Conservation (phyloP, 2,113 vertebrate species). For the Andinoacara biseriatus region DNA sequence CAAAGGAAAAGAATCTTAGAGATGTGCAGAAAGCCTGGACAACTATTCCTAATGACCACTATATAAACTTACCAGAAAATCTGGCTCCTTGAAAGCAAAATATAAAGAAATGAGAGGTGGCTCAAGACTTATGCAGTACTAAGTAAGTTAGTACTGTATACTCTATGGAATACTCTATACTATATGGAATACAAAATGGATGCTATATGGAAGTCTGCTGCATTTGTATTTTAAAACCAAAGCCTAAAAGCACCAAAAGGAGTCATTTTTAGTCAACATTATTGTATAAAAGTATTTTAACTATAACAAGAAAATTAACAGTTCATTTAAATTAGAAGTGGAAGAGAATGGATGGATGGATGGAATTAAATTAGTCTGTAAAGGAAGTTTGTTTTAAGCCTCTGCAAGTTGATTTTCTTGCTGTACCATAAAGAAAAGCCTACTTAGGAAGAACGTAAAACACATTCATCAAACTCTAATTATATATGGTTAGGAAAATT, state of each 20-base stretch:
- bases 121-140: neutral
- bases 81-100: constrained; percentile 5
- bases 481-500: constrained; percentile 6
- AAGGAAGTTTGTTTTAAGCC: constrained; percentile 2
- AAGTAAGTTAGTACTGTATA: neutral
- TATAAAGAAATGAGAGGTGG: constrained; percentile 2
- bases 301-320: neutral
- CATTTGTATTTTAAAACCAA: constrained; percentile 9
- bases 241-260: constrained; percentile 5
- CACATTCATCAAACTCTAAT: constrained; percentile 7
- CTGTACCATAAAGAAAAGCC: neutral
- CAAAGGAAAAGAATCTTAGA: neutral
- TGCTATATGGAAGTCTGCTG: neutral
- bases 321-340: neutral
- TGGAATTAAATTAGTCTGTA: neutral
- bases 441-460: constrained; percentile 8
- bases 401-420: constrained; percentile 18
- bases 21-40: neutral
- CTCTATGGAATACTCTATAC: neutral
- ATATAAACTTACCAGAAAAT: constrained; percentile 12
- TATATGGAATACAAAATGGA: too few relatives aligned
- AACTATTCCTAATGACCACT: constrained; percentile 10
- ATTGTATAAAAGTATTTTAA: constrained; percentile 2
- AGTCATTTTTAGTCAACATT: constrained; percentile 1
- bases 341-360: too few relatives aligned